phyloP scores from a whole-genome alignment of 1,140 invertebrate species.

The Drosophila subpulchrella region DNA sequence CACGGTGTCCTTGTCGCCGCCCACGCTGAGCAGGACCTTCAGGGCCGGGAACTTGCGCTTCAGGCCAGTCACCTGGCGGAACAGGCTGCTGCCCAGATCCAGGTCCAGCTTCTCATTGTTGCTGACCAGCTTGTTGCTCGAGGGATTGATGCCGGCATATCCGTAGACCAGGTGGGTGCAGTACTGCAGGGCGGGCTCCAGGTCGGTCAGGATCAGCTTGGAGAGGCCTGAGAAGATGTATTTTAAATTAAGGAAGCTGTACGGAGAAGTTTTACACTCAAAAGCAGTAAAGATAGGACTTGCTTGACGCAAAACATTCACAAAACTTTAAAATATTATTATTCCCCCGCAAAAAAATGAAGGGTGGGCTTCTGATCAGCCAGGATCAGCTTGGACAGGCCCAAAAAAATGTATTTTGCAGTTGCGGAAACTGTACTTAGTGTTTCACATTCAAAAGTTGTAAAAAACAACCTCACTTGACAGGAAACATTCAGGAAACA shows the following conservation, averaged over 20 bases:
- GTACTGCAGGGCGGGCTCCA: slow-evolving; percentile 90
- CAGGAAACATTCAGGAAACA: background rate
- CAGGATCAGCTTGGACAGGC: no score
- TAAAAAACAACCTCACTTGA: background rate
- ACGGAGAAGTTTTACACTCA: no score
- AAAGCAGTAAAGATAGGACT: no score
- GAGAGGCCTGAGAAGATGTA: slow-evolving; percentile 86
- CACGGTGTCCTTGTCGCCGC: slow-evolving; percentile 88
- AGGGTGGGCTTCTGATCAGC: no score
- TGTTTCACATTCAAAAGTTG: background rate
- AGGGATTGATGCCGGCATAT: slow-evolving; percentile 91
- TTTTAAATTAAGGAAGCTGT: no score
- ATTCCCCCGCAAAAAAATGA: no score
- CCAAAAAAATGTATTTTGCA: no score
- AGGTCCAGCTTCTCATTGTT: slow-evolving; percentile 90
- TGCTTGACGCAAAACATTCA: no score
- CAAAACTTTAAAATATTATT: no score
- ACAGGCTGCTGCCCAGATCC: slow-evolving; percentile 89
- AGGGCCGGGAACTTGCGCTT: slow-evolving; percentile 90
- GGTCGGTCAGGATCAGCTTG: slow-evolving; percentile 90
- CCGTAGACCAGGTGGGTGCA: slow-evolving; percentile 95
- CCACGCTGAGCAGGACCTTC: slow-evolving; percentile 91
- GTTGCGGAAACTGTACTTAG: no score
- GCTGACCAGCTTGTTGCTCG: slow-evolving; percentile 88
- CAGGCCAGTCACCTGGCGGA: slow-evolving; percentile 88